Evolutionary conservation across 2,797 vertebrate genomes (phyloP), one percentile per base, ranked within the genome.

Genomic region (Amphiprion clarkii): DNA sequence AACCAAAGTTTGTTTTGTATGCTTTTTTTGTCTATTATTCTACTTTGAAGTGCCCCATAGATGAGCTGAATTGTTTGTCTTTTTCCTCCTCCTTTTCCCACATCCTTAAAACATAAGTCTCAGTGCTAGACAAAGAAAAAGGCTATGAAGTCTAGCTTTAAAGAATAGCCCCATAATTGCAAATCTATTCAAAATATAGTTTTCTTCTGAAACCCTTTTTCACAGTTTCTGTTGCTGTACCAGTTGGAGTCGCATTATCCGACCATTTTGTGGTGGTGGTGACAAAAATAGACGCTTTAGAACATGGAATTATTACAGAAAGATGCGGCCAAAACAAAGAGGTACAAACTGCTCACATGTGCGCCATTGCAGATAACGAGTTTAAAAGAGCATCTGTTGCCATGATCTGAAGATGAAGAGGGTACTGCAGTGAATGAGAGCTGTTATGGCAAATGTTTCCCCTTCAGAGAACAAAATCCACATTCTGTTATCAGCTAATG

Each of bases 381-480:
- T 88, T 83, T 84, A 82, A 87, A 78, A 81, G 75, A 83, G 69
- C 76, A 82, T 91, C 76, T 90, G 81, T 78, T 87, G 74, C 80
- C 23, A 42, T 59, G 64, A 59, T 79, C 56, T 75, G 54, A 85
- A 74, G 79, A 81, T 77, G 77, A 58, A 87, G 73, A 74, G 60
- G 74, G 44, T 67, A 6, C 68, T 64, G 77, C 74, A 66, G 46
- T 71, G 46, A 82, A 67, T 71, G 60, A 85, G 66, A 73, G 72
- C 77, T 77, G 73, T 69, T 60, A 62, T 66, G 57, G 73, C 40
- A 66, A 79, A 70, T 84, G 66, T 70, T 42, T 61, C 49, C 64
- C 75, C 76, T 69, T 82, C 46, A 67, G 70, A 83, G 61, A 82
- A 63, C 52, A 67, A 49, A 72, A 62, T 74, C 60, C 42, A 62